Conservation (phyloP, 2,888 invertebrate genomes). For the Netelia virgata region DNA sequence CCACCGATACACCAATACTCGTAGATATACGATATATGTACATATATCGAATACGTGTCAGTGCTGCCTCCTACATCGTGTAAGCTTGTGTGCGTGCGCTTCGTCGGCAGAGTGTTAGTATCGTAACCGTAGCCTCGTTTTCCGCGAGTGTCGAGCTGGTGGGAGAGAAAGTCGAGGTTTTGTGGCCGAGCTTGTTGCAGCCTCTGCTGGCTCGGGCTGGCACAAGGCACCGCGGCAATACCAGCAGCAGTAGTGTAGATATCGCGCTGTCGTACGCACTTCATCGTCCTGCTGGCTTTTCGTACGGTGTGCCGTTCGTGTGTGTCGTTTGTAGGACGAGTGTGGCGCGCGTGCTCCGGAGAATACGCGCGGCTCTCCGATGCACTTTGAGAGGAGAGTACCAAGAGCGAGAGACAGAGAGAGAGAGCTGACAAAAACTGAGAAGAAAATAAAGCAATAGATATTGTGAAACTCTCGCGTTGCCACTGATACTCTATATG, state of each 20-base stretch:
- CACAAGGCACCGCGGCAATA: slow-evolving; percentile 11
- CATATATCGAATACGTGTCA: no score
- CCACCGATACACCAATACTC: neutral
- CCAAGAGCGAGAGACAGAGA: neutral
- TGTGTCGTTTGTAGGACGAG: slow-evolving; percentile 17
- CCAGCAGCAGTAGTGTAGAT: slow-evolving; percentile 47
- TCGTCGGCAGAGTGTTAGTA: neutral
- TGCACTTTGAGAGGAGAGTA: neutral
- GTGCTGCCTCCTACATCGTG: neutral
- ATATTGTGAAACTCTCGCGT: slow-evolving; percentile 34
- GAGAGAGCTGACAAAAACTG: neutral
- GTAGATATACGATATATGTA: neutral
- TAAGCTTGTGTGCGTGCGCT: neutral
- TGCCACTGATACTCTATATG: slow-evolving; percentile 36
- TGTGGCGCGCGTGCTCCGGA: slow-evolving; percentile 59
- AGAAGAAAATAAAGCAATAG: slow-evolving; percentile 27
- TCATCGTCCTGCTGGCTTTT: neutral
- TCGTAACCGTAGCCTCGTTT: slow-evolving; percentile 45
- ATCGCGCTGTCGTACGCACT: slow-evolving; percentile 25
- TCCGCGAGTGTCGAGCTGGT: slow-evolving; percentile 41
- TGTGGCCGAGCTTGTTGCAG: slow-evolving; percentile 40
- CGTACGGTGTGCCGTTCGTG: neutral
- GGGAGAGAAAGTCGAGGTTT: slow-evolving; percentile 68
- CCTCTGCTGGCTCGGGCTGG: slow-evolving; percentile 4
- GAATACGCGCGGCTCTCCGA: neutral